phyloP scores from a whole-genome alignment of 2,888 invertebrate species.

The Blastobasis lacticolella region DNA sequence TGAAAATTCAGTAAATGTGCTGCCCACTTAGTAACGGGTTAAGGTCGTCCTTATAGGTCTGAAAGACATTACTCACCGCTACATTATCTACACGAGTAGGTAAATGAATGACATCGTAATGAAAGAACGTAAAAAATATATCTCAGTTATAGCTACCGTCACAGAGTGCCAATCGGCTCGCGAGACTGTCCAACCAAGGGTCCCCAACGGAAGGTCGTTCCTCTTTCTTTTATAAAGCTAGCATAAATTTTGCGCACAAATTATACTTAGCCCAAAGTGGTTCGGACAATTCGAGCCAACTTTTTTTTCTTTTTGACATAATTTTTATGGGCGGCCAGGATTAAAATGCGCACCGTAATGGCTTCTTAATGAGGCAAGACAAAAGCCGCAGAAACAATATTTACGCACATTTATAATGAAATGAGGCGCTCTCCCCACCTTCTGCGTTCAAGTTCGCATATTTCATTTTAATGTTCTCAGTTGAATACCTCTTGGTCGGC shows the following conservation, averaged over 20 bases:
- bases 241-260: no score
- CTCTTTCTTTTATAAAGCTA: no score
- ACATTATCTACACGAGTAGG: no score
- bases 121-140: no score
- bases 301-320: constrained; percentile 7
- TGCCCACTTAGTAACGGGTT: no score
- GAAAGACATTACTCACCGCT: no score
- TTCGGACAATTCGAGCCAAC: no score
- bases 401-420: constrained; percentile 52
- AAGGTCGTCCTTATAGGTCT: no score
- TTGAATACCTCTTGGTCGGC: constrained; percentile 8
- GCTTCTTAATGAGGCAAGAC: constrained; percentile 51
- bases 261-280: no score
- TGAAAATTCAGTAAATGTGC: no score
- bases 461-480: constrained; percentile 42
- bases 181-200: background rate
- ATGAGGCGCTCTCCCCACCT: constrained; percentile 18
- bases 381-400: constrained; percentile 47
- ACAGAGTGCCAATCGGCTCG: background rate
- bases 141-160: background rate
- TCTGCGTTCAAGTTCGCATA: constrained; percentile 33
- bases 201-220: constrained; percentile 2
- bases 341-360: constrained; percentile 39
- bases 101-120: no score
- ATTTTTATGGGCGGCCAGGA: constrained; percentile 17